Conservation (phyloP, 2,113 vertebrate genomes). For the Morone chrysops region DNA sequence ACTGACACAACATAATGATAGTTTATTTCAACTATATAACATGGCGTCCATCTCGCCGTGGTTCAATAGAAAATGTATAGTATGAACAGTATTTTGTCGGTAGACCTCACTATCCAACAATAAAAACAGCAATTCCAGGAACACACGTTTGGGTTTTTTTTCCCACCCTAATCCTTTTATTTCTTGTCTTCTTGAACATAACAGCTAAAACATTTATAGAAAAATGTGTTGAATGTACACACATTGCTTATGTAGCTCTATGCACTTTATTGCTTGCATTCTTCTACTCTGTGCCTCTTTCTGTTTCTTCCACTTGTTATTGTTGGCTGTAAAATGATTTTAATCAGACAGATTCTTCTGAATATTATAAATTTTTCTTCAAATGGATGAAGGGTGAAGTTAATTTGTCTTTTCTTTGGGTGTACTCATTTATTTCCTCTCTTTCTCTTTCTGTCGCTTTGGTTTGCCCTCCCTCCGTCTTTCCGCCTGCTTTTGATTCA, state of each 20-base stretch:
- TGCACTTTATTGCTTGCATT: conserved; percentile 15
- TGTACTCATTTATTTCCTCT: conserved; percentile 35
- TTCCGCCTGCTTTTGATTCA: conserved; percentile 73
- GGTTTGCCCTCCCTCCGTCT: conserved; percentile 24
- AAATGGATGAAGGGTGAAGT: conserved; percentile 15
- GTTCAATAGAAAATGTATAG: conserved; percentile 10
- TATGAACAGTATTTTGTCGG: conserved; percentile 6
- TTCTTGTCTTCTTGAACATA: not conserved
- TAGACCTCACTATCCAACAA: not conserved
- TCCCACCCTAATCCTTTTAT: not conserved
- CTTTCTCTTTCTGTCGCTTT: conserved; percentile 32
- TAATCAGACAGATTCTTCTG: not conserved
- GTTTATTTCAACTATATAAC: conserved; percentile 15
- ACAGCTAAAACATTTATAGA: not conserved
- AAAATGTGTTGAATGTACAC: not conserved
- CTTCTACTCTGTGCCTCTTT: conserved; percentile 6
- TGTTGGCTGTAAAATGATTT: not conserved
- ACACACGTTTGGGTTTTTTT: not conserved
- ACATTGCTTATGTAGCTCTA: not conserved
- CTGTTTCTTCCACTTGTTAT: conserved; percentile 5
- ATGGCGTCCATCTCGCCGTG: not conserved
- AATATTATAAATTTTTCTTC: not conserved
- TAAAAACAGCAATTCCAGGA: conserved; percentile 17
- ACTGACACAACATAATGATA: conserved; percentile 23
- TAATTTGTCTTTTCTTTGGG: conserved; percentile 46